Base-by-base conservation (phyloP, 2,797 vertebrate genomes). In the Nannoperca australis region DNA sequence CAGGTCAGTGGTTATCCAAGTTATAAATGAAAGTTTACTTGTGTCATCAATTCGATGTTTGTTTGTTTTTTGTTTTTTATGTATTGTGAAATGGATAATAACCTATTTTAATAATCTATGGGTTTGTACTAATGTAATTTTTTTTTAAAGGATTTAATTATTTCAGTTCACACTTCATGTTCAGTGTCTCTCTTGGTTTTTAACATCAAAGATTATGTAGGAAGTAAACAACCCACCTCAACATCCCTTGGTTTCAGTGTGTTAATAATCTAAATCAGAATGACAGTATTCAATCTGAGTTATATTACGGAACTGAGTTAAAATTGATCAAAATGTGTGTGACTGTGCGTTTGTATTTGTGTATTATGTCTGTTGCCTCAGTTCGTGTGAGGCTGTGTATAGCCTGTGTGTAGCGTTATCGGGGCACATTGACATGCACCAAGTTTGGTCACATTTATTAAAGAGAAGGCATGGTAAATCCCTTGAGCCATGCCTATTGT, bases 381-480 rank as follows among this genome's bases (percentile, higher is more conserved):
- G 53, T 82, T 50, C 24, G 65, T 70, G 76, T 20, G 62, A 53
- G 76, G 76, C 55, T 80, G 68, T 62, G 17, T 78, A 78, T 63
- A 79, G 79, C 24, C 24, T 81, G 77, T 75, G 85, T 85, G 83
- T 88, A 90, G 81, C 18, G 3, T 76, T 83, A 76, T 79, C 50
- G 2, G 73, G 87, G 59, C 34, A 40, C 86, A 84, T 85, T 91
- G 84, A 90, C 88, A 89, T 91, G 85, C 88, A 81, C 49, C 7
- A 15, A 86, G 77, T 92, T 92, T 85, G 84, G 89, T 91, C 89
- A 81, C 82, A 84, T 92, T 94, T 92, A 93, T 94, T 94, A 91
- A 94, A 92, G 87, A 60, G 83, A 74, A 80, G 82, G 87, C 86
- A 83, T 88, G 89, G 88, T 86, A 89, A 93, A 92, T 94, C 87